These are phyloP conservation scores for Neosalanx taihuensis DNA, from an alignment of 2,797 vertebrate species.

Conservation along the genomic window DNA sequence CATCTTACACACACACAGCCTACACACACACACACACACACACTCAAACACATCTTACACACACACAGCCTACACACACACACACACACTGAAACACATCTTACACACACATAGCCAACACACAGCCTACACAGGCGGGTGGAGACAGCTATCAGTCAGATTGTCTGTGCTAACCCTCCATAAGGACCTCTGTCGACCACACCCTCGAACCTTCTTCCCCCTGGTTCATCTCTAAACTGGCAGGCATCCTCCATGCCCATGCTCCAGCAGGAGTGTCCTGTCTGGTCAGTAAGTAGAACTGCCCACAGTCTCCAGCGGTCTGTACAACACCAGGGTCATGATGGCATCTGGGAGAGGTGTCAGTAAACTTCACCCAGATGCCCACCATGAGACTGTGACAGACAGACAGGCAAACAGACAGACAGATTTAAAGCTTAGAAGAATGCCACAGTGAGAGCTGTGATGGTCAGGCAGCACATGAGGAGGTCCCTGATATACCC, in stretches of 20 bases:
- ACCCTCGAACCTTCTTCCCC: no score
- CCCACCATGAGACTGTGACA: neutral
- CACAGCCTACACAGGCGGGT: conserved; percentile 15
- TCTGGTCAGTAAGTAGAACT: conserved; percentile 20
- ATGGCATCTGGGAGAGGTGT: conserved; percentile 60
- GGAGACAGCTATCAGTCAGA: conserved; percentile 37
- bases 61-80: conserved; percentile 14
- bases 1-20: conserved; percentile 6
- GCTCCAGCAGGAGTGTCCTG: no score
- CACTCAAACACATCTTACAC: neutral
- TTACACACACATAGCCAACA: conserved; percentile 9
- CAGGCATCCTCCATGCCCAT: no score
- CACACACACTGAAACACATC: no score
- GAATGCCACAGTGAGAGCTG: conserved; percentile 19
- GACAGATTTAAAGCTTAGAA: neutral
- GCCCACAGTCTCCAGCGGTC: conserved; percentile 49
- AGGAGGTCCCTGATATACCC: conserved; percentile 47
- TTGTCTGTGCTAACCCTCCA: conserved; percentile 46
- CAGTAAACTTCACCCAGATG: conserved; percentile 1
- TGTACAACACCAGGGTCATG: conserved; percentile 48
- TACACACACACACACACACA: neutral
- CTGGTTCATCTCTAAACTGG: no score
- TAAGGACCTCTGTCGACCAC: no score
- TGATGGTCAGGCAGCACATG: conserved; percentile 23
- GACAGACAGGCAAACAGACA: neutral